These are phyloP conservation scores for Cyclina sinensis DNA, from an alignment of 1,140 invertebrate species.

Conservation along the genomic window DNA sequence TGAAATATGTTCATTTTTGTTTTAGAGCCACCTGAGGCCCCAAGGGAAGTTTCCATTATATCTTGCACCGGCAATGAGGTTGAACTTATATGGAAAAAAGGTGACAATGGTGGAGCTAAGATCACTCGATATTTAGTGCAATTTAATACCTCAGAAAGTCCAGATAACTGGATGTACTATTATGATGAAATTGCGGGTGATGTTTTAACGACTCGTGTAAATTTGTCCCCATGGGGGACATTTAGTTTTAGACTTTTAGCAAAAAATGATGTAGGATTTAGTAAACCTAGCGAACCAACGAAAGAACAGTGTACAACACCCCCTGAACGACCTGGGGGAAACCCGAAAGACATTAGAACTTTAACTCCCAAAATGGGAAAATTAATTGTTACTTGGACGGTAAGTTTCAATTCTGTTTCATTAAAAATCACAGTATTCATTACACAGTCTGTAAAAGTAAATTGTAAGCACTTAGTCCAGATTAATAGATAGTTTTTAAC, in stretches of 20 bases:
- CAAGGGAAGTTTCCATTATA: slow-evolving; percentile 88
- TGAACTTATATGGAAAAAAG: slow-evolving; percentile 92
- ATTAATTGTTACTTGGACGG: slow-evolving; percentile 97
- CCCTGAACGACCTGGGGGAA: slow-evolving; percentile 96
- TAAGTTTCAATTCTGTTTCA: slow-evolving; percentile 86
- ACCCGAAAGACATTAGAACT: slow-evolving; percentile 97
- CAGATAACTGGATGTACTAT: slow-evolving; percentile 93
- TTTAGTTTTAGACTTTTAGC: slow-evolving; percentile 95
- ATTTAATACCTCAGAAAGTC: slow-evolving; percentile 97
- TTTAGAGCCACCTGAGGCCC: slow-evolving; percentile 96
- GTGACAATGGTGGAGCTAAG: slow-evolving; percentile 94
- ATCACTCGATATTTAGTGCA: slow-evolving; percentile 97
- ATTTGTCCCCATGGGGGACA: slow-evolving; percentile 80
- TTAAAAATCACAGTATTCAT: background rate
- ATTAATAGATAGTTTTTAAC: too few relatives aligned
- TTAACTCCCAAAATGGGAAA: slow-evolving; percentile 96
- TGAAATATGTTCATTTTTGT: slow-evolving; percentile 18
- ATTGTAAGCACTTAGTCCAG: too few relatives aligned
- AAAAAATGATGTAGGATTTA: slow-evolving; percentile 96
- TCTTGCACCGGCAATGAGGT: slow-evolving; percentile 90
- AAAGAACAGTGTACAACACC: slow-evolving; percentile 93
- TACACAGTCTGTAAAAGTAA: too few relatives aligned
- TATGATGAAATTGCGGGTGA: slow-evolving; percentile 76
- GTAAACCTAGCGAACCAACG: slow-evolving; percentile 93
- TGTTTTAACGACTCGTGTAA: slow-evolving; percentile 67